These are phyloP conservation scores for Seriola aureovittata DNA, from an alignment of 2,113 vertebrate genomes.

Conservation along the genomic window DNA sequence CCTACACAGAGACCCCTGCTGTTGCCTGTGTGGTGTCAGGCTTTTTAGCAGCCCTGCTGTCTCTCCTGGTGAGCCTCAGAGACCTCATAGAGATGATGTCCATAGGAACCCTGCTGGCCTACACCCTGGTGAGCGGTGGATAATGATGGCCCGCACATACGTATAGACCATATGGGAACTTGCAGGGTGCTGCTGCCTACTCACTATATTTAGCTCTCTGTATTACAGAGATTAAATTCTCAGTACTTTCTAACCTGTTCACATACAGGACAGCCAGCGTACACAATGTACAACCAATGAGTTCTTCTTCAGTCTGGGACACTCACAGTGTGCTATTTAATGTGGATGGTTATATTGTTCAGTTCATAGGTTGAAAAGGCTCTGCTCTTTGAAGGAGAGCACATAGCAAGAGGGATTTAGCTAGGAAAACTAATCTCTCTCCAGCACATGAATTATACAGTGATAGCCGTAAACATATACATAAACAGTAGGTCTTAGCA, in stretches of 20 bases:
- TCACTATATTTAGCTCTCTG: not conserved
- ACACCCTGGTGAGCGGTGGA: slow-evolving; percentile 90
- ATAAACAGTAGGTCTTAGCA: not conserved
- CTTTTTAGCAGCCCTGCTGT: slow-evolving; percentile 92
- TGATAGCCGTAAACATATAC: not conserved
- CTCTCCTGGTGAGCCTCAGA: slow-evolving; percentile 93
- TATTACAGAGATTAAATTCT: slow-evolving; percentile 4
- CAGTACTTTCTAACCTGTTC: not conserved
- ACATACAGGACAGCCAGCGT: too few species aligned
- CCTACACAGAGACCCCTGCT: slow-evolving; percentile 95
- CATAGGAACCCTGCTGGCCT: slow-evolving; percentile 95
- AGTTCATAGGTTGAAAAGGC: not conserved
- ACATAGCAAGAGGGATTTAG: not conserved
- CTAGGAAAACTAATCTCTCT: slow-evolving; percentile 5
- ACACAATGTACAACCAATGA: too few species aligned
- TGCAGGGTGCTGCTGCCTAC: not conserved
- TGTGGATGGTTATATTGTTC: not conserved
- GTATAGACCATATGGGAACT: not conserved
- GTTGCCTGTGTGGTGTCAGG: slow-evolving; percentile 97
- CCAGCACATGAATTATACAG: not conserved
- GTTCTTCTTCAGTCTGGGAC: not conserved
- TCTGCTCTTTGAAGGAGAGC: slow-evolving; percentile 1
- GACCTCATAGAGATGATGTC: slow-evolving; percentile 99
- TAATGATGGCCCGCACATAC: not conserved
- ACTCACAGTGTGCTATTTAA: too few species aligned